These are phyloP conservation scores for Halcyon leucocephala DNA, from an alignment of 2,797 vertebrate species.

Conservation along the genomic window DNA sequence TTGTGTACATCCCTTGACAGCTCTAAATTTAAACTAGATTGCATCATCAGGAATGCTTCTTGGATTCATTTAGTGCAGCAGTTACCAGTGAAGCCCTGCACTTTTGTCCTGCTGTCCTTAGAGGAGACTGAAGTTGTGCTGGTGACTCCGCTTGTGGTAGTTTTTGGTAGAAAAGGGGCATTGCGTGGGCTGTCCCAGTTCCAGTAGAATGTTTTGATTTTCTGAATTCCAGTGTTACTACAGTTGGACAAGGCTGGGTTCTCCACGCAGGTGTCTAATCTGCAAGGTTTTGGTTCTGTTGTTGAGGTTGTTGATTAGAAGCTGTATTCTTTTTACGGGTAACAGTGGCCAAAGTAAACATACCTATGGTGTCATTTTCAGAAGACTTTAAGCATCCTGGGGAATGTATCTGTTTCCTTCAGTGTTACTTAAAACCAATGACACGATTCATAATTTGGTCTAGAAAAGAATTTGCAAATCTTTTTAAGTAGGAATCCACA, in stretches of 20 bases:
- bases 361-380: not conserved
- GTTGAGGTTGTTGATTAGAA: not conserved
- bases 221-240: not conserved
- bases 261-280: not conserved
- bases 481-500: not conserved
- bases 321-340: not conserved
- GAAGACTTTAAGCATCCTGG: not conserved
- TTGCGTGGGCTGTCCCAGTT: not conserved
- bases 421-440: not conserved
- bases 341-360: not conserved
- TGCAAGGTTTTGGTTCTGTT: not conserved
- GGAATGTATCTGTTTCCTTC: not conserved
- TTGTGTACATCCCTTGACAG: not conserved
- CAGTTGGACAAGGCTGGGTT: not conserved
- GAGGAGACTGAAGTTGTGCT: not conserved
- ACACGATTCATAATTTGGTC: not conserved
- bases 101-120: not conserved
- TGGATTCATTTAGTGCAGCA: not conserved
- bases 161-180: not conserved
- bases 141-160: not conserved
- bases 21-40: not conserved
- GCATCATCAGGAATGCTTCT: not conserved
- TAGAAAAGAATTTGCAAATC: not conserved
- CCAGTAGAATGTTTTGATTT: not conserved
- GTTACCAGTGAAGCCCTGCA: not conserved